A percentile compares a stretch with the other conserved stretches of the same genome.
Evolutionary conservation across 92 coral and sea anemone genomes (phyloP).

Genomic region (Palythoa grandis): DNA sequence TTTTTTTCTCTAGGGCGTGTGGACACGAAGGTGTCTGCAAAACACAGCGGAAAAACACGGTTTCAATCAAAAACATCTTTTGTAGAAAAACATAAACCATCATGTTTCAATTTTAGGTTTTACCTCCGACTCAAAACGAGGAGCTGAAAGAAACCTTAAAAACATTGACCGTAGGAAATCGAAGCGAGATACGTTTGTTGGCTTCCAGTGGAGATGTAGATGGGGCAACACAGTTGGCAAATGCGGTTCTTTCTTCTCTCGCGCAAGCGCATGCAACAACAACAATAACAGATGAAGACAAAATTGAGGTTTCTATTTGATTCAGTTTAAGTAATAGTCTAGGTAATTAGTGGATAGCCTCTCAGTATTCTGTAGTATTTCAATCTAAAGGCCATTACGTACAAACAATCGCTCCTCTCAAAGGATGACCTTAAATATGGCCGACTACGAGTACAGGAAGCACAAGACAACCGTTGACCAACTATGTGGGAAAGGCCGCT

Average conservation of each 20-base stretch:
- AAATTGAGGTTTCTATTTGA: background rate
- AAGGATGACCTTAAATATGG: no score
- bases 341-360: no score
- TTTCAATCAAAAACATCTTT: background rate
- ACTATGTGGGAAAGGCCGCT: no score
- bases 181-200: background rate
- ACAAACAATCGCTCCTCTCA: no score
- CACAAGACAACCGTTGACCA: no score
- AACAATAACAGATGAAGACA: background rate
- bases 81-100: no score
- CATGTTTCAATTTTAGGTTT: background rate
- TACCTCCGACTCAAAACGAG: background rate
- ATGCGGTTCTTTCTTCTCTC: constrained; percentile 1
- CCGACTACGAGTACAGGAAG: no score
- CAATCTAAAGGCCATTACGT: no score
- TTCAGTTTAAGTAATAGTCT: no score
- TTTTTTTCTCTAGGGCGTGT: no score
- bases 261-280: background rate
- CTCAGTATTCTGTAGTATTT: no score
- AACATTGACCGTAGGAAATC: background rate
- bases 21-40: background rate
- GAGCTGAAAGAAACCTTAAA: background rate
- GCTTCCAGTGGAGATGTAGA: background rate
- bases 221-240: background rate
- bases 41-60: background rate